Base-by-base conservation (phyloP, 2,888 invertebrate genomes). In the Pseudococcus longispinus region DNA sequence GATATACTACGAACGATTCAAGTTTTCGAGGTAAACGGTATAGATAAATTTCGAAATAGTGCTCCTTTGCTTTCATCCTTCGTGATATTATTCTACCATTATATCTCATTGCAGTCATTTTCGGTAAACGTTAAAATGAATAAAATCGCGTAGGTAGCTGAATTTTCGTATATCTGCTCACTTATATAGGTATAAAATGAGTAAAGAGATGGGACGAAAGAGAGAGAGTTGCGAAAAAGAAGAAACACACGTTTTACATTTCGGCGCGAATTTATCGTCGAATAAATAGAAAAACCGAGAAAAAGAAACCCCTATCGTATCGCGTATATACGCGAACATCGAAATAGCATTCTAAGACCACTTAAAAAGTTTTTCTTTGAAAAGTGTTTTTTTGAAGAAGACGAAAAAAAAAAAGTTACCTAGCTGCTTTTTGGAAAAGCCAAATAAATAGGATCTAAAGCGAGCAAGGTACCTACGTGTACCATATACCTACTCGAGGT, bases 331-430 rank as follows among this genome's bases (percentile, higher is more conserved):
- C 77, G 77, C 32, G 20, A 80, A 42, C 42, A 80, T 80, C 37
- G 42, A 80, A 80, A 80, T 80, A 80, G 37, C 77, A 80, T 80
- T 80, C 77, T 80, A 80, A 80, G 29, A 42, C 77, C 77, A 80
- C 77, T 80, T 80, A 80, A 80, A 80, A 80, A 80, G 42, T 37
- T 80, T 42, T 20, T 80, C 77, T 37, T 42, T 42, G 42, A 80
- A 80, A 70, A 29, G 70, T 70, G 26, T 42, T 80, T 20, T 42
- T 80, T 20, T 60, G 60, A 60, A 60, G 23, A 55, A 18, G n/a
- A 55, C 13, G 15, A 55, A 55, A n/a, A 60, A 23, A 60, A 23
- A 60, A 60, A 60, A 60, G 26, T 65, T 26, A 26, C 65, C 74
- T n/a, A n/a, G 18, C 18, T 51, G 18, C 8, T 37, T 74, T 74